These are phyloP conservation scores for Germaria angustata DNA, from an alignment of 2,888 invertebrate genomes.

Conservation along the genomic window DNA sequence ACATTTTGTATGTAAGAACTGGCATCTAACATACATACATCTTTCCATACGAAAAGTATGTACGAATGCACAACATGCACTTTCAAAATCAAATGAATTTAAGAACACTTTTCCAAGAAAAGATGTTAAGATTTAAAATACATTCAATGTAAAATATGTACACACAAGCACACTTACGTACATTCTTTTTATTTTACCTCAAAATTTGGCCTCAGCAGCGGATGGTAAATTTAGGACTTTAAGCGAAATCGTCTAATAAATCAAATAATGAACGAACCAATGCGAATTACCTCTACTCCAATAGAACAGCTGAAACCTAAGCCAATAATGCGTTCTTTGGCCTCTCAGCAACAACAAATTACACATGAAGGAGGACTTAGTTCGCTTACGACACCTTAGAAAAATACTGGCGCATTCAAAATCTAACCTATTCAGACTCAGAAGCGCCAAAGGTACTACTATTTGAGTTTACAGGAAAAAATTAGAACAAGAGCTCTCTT, in stretches of 20 bases:
- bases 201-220: background rate
- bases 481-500: too few relatives aligned
- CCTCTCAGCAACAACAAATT: too few relatives aligned
- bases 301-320: too few relatives aligned
- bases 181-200: background rate
- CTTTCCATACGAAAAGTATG: background rate
- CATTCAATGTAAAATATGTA: background rate
- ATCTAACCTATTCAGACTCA: too few relatives aligned
- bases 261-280: background rate
- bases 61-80: too few relatives aligned
- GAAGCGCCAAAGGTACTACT: too few relatives aligned
- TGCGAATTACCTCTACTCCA: too few relatives aligned
- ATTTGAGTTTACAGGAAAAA: too few relatives aligned
- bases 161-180: background rate
- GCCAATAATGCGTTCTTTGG: too few relatives aligned
- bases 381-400: too few relatives aligned
- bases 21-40: background rate
- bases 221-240: background rate
- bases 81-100: background rate
- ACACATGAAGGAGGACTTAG: too few relatives aligned
- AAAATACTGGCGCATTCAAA: too few relatives aligned
- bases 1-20: constrained; percentile 8
- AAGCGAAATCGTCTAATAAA: background rate
- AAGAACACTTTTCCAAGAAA: background rate
- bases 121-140: background rate